A percentile compares a stretch with the other conserved stretches of the same genome.
Evolutionary conservation across 2,113 vertebrate genomes (phyloP).

Genomic region (Pelvicachromis taeniatus): DNA sequence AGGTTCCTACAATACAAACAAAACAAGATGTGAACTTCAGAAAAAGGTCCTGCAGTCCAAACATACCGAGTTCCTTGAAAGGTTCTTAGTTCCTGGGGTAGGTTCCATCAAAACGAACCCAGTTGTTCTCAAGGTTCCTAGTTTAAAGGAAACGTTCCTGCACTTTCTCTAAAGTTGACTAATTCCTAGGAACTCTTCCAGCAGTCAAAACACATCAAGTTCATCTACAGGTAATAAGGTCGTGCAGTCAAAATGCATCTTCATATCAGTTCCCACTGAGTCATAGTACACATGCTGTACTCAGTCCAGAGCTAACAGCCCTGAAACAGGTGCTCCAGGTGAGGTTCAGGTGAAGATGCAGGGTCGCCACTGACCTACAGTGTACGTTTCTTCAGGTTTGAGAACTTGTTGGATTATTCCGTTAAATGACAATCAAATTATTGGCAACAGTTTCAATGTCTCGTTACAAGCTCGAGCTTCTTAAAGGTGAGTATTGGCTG

Average conservation of each 20-base stretch:
- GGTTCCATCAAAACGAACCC: neutral
- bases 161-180: neutral
- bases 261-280: neutral
- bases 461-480: neutral
- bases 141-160: neutral
- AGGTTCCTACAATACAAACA: neutral
- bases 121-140: neutral
- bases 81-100: neutral
- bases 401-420: neutral
- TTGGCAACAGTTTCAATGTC: neutral
- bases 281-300: neutral
- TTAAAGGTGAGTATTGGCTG: neutral
- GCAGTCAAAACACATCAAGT: neutral
- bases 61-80: no score
- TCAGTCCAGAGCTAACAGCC: neutral
- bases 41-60: no score
- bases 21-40: neutral
- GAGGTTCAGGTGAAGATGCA: neutral
- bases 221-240: neutral
- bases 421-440: neutral
- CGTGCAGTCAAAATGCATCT: neutral
- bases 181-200: neutral
- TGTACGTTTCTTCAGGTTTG: neutral
- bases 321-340: neutral
- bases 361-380: no score